Evolutionary conservation across 53 echinoderm and acorn worm genomes (phyloP), one percentile per base, ranked within the genome.

Genomic region (Holothuria scabra): DNA sequence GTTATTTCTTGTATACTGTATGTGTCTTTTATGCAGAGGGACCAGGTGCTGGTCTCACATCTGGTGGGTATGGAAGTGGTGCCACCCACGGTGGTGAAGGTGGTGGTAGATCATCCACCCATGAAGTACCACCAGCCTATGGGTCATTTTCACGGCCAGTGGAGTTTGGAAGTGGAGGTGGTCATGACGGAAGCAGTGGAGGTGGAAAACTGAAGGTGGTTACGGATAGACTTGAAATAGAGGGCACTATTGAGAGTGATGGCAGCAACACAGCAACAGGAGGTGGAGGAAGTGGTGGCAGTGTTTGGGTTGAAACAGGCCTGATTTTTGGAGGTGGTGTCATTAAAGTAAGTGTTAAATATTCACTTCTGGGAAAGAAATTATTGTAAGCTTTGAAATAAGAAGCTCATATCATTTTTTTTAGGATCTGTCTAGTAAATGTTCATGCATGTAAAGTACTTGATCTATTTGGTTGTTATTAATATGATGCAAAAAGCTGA

Each of bases 61-160:
- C 81, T 29, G 92, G 89, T 28, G 60, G 23, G 41, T 74, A 46
- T 3, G 90, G 88, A 61, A 90, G 88, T 9, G 95, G 95, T 22
- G 95, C 90, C 18, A 89, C 88, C 44, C 95, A 95, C 55, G 95
- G 95, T 13, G 95, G 95, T 24, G 86, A 90, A 55, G 95, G 95
- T 23, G 92, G 95, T 58, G 90, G 88, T 33, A 65, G 83, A 12
- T 48, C 80, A 23, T 59, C 86, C 35, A 26, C 31, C 35, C 87
- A 88, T 59, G 49, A 34, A 3, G 81, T 89, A 58, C 95, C 95
- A 62, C 89, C 83, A 25, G 89, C 72, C 44, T 95, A 95, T 24
- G 95, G 95, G 38, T 95, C 95, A 52, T 95, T 95, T 76, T 88
- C 90, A 70, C 34, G 74, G 60, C 92, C 95, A 19, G 16, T 48